Base-by-base conservation (phyloP, 2,797 vertebrate species). In the Pangasius krempfi region DNA sequence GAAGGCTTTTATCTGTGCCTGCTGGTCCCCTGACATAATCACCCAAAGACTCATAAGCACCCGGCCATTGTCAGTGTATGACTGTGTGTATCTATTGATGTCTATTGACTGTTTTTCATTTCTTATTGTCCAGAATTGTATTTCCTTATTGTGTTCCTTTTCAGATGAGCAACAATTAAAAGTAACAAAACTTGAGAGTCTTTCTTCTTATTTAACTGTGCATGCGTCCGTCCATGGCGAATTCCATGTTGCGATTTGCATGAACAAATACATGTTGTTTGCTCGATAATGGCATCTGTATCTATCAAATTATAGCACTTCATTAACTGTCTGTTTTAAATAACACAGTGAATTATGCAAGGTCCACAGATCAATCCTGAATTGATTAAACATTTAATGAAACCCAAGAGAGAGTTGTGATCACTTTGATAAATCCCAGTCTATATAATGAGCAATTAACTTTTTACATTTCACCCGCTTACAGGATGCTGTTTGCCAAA, bases 311-410 rank as follows among this genome's bases (percentile, higher is more conserved):
- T 60, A 78, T 47, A 78, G 68, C 64, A 50, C 66, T 75, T 91
- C 88, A 92, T 93, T 90, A 94, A 89, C 66, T 72, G 87, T 84
- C 86, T 58, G 60, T 90, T 93, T 91, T 91, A 78, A 94, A 88
- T 84, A 72, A 90, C 60, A 85, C 78, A 75, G 85, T 56, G 84
- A 90, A 87, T 86, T 89, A 93, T 81, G 60, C 86, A 84, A 89
- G 83, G 90, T 91, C 92, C 90, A 86, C 62, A 91, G 91, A 92
- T 93, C 89, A 92, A 84, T 93, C 87, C 81, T 64, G 84, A 88
- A 93, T 92, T 93, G 89, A 94, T 93, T 92, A 91, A 91, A 89
- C 87, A 91, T 93, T 93, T 93, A 93, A 93, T 92, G 80, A 93
- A 93, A 93, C 91, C 84, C 89, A 92, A 90, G 25, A 73, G 86